phyloP scores from a whole-genome alignment of 37 sponge, comb jelly and placozoan species.

The Sycon ciliatum region DNA sequence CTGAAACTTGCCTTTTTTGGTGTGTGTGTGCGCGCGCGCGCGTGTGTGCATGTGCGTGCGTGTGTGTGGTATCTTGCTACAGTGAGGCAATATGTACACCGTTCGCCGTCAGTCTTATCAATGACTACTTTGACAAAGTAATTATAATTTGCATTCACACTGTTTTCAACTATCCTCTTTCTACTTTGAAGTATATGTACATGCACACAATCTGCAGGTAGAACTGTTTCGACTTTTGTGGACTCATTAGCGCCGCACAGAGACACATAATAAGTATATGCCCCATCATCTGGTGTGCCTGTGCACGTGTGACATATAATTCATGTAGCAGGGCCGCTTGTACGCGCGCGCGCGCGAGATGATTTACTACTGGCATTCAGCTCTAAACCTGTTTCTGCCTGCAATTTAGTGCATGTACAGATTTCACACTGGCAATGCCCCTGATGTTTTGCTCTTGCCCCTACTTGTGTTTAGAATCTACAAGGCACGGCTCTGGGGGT shows the following conservation, averaged over 20 bases:
- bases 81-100: constrained; percentile 81
- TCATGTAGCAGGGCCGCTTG: too few species aligned
- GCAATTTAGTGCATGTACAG: too few species aligned
- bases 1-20: too few species aligned
- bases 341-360: too few species aligned
- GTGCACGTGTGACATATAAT: too few species aligned
- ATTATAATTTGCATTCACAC: not conserved
- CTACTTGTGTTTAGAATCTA: constrained; percentile 27
- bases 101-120: constrained; percentile 59
- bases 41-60: not conserved
- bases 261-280: too few species aligned
- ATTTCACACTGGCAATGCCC: too few species aligned
- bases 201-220: not conserved
- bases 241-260: too few species aligned
- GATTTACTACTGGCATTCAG: too few species aligned
- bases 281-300: too few species aligned
- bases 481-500: constrained; percentile 22
- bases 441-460: not conserved
- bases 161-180: not conserved
- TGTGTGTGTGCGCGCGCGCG: not conserved
- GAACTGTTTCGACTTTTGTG: not conserved
- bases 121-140: constrained; percentile 68
- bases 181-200: not conserved
- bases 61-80: not conserved
- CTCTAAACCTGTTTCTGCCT: too few species aligned